These are phyloP conservation scores for Oostethus manadensis DNA, from an alignment of 2,113 vertebrate species.

Conservation along the genomic window DNA sequence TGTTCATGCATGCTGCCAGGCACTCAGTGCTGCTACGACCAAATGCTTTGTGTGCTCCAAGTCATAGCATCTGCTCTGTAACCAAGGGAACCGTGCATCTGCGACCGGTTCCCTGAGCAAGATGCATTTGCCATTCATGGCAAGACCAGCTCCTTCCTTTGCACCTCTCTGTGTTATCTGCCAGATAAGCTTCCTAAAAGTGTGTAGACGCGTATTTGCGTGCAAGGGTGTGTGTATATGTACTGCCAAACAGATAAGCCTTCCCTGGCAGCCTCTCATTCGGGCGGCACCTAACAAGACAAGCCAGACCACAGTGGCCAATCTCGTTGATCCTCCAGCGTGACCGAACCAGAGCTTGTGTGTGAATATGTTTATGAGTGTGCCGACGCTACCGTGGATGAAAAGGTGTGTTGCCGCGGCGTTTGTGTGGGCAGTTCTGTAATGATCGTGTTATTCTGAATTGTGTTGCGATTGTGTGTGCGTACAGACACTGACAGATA, in stretches of 20 bases:
- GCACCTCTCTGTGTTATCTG: slow-evolving; percentile 42
- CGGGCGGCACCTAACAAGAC: slow-evolving; percentile 46
- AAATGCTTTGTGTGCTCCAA: slow-evolving; percentile 17
- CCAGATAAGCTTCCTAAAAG: slow-evolving; percentile 39
- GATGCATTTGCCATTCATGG: slow-evolving; percentile 41
- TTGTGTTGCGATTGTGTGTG: slow-evolving; percentile 3
- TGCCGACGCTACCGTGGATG: slow-evolving; percentile 2
- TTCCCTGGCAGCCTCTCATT: slow-evolving; percentile 45
- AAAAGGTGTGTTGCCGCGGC: slow-evolving; percentile 2
- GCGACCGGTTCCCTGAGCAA: slow-evolving; percentile 10
- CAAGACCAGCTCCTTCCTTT: slow-evolving; percentile 30
- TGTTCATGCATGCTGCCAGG: slow-evolving; percentile 2
- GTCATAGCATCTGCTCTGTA: slow-evolving; percentile 33
- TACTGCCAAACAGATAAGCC: slow-evolving; percentile 53
- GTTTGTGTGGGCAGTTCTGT: background rate
- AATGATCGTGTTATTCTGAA: background rate
- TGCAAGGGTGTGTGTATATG: slow-evolving; percentile 3
- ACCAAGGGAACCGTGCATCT: slow-evolving; percentile 14
- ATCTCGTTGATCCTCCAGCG: slow-evolving; percentile 37
- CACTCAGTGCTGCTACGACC: slow-evolving; percentile 1
- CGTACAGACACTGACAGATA: slow-evolving; percentile 49
- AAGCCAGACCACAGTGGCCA: slow-evolving; percentile 33
- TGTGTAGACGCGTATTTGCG: slow-evolving; percentile 9
- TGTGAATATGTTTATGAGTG: slow-evolving; percentile 14
- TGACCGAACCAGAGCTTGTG: slow-evolving; percentile 20